Percentiles rank a stretch among this genome's conserved stretches.
These are phyloP conservation scores for Sarcophaga caerulescens DNA, from an alignment of 2,888 invertebrate genomes.

Conservation along the genomic window DNA sequence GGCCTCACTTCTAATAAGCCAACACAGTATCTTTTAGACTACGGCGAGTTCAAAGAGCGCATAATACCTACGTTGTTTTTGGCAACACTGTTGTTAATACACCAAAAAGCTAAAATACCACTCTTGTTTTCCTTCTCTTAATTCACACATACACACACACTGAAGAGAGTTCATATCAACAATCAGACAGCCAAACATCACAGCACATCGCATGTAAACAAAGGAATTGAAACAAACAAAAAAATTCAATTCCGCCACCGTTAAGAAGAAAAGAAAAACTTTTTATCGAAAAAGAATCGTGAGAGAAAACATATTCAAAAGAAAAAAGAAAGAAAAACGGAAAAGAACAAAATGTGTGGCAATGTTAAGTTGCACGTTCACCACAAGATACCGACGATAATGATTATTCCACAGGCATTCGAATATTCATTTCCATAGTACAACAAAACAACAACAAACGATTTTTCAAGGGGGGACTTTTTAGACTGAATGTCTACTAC, in stretches of 20 bases:
- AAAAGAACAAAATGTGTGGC: constrained; percentile 3
- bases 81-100: no score
- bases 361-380: background rate
- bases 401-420: background rate
- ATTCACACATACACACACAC: background rate
- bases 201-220: constrained; percentile 15
- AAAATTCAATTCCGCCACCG: constrained; percentile 42
- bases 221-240: constrained; percentile 49
- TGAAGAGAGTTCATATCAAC: constrained; percentile 25
- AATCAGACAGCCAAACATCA: constrained; percentile 21
- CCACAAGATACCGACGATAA: constrained; percentile 6
- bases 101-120: no score
- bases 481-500: constrained; percentile 45
- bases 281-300: constrained; percentile 1
- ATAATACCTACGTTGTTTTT: no score
- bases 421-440: constrained; percentile 32
- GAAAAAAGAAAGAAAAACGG: constrained; percentile 25
- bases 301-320: background rate
- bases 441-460: background rate
- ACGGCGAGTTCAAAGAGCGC: no score
- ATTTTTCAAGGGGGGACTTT: background rate
- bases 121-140: no score
- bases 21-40: no score
- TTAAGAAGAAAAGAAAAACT: constrained; percentile 20
- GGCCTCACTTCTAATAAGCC: no score